phyloP scores from a whole-genome alignment of 2,113 vertebrate species.

The Chroicocephalus ridibundus region DNA sequence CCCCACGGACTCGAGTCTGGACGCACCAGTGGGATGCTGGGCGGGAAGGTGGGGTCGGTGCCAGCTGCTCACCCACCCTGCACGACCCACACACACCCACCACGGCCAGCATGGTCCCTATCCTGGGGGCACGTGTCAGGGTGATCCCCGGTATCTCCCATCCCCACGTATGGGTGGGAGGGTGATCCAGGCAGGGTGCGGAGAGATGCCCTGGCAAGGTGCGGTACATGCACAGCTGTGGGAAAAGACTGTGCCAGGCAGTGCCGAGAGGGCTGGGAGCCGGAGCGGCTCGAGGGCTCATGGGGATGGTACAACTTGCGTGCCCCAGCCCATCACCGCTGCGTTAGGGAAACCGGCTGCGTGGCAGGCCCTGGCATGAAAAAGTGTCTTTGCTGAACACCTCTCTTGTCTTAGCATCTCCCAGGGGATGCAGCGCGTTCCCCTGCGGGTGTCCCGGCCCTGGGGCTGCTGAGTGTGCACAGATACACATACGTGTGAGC shows the following conservation, averaged over 20 bases:
- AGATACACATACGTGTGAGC: neutral
- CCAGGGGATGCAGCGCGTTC: neutral
- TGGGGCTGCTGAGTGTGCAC: neutral
- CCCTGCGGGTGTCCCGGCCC: neutral
- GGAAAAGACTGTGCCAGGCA: neutral
- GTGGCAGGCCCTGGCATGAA: conserved; percentile 42
- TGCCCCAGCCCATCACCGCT: conserved; percentile 35
- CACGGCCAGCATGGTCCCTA: accelerated
- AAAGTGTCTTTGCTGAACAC: neutral
- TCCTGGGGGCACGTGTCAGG: accelerated
- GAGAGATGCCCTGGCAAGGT: neutral
- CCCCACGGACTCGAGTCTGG: accelerated
- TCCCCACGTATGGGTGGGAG: accelerated
- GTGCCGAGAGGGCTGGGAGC: neutral
- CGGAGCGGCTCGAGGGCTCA: neutral
- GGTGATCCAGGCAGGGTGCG: neutral
- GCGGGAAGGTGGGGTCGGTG: neutral
- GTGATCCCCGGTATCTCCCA: neutral
- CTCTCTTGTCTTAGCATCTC: neutral
- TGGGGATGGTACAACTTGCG: neutral
- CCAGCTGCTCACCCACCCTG: neutral
- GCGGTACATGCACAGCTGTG: neutral
- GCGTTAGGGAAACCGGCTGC: neutral
- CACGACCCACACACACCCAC: neutral
- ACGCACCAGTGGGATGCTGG: accelerated